Evolutionary conservation across 2,888 invertebrate genomes (phyloP).

Genomic region (Eurois occulta): DNA sequence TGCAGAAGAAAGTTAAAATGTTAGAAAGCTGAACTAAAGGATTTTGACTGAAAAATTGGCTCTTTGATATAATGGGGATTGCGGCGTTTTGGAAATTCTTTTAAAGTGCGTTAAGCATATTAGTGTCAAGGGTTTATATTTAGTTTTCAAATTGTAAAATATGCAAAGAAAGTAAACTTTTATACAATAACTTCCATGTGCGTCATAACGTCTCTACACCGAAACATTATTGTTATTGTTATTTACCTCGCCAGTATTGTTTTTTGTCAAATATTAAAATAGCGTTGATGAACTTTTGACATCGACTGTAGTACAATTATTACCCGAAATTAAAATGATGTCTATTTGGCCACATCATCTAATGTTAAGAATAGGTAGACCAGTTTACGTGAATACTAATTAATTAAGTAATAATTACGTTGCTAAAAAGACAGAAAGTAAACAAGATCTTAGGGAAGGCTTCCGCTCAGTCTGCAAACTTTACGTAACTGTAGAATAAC

Average conservation of each 20-base stretch:
- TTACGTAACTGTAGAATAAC: conserved; percentile 16
- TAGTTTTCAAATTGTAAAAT: conserved; percentile 7
- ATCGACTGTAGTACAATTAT: conserved; percentile 7
- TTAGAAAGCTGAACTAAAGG: conserved; percentile 64
- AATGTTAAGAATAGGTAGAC: not conserved
- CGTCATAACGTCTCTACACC: not conserved
- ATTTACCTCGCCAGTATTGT: not conserved
- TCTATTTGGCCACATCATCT: conserved; percentile 3
- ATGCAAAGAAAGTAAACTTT: not conserved
- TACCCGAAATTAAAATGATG: not conserved
- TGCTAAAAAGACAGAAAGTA: conserved; percentile 21
- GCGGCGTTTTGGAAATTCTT: conserved; percentile 18
- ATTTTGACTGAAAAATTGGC: conserved; percentile 54
- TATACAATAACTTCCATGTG: not conserved
- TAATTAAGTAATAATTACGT: conserved; percentile 21
- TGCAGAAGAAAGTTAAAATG: conserved; percentile 55
- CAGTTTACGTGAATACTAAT: not conserved
- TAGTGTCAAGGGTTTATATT: conserved; percentile 17
- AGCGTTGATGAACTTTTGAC: not conserved
- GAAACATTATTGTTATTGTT: not conserved
- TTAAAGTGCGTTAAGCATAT: conserved; percentile 18
- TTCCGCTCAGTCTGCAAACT: conserved; percentile 9
- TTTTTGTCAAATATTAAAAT: not conserved
- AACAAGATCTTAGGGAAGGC: conserved; percentile 9
- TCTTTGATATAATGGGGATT: conserved; percentile 33